phyloP scores from a whole-genome alignment of 2,888 invertebrate genomes.

The Thelaira solivaga region DNA sequence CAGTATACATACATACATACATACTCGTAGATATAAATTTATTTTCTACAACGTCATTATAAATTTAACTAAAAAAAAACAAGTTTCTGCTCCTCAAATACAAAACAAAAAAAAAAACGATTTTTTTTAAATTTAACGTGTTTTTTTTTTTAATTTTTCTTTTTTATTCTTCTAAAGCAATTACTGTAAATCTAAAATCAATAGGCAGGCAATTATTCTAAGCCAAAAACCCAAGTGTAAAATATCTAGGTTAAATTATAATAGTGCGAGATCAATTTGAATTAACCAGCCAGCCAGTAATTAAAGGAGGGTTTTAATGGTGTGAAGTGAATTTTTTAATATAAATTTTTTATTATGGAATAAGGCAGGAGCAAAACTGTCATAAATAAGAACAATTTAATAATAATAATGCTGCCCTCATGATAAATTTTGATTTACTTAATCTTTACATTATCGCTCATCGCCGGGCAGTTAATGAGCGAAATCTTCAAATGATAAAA shows the following conservation, averaged over 20 bases:
- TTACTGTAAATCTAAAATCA: neutral
- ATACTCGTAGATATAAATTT: conserved; percentile 25
- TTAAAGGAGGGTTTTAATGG: no score
- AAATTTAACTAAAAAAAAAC: conserved; percentile 42
- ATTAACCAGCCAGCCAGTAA: no score
- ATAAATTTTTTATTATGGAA: no score
- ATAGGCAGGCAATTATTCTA: neutral
- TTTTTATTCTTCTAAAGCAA: neutral
- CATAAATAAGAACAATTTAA: no score
- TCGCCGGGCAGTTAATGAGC: conserved; percentile 81
- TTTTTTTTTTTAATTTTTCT: conserved; percentile 19
- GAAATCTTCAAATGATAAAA: conserved; percentile 78
- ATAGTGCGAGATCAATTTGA: neutral
- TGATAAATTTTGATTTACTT: conserved; percentile 62
- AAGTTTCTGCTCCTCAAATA: no score
- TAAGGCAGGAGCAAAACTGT: no score
- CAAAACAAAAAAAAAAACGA: conserved; percentile 59
- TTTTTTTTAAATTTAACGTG: conserved; percentile 60
- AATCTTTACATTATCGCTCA: conserved; percentile 65
- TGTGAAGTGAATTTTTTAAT: no score
- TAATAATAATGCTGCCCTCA: conserved; percentile 31
- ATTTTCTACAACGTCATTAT: conserved; percentile 59
- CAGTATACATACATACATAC: conserved; percentile 14
- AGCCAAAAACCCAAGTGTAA: no score
- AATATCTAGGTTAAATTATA: neutral